A percentile compares a stretch with the other conserved stretches of the same genome.
Conservation (phyloP, 2,113 vertebrate genomes). For the Pelecanus crispus region DNA sequence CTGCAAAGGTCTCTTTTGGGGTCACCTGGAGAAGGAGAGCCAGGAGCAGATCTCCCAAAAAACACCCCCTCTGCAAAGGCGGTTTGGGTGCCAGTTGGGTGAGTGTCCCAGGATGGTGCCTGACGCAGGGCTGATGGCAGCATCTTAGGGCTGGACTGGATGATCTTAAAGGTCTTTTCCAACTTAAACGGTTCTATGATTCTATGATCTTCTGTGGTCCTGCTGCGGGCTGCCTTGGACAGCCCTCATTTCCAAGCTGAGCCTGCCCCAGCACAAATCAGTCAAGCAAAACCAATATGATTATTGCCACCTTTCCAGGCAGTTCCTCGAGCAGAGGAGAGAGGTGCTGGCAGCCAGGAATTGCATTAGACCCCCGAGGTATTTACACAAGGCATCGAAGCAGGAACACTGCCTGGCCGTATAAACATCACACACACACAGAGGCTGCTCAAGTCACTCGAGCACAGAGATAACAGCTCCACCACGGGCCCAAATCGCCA, state of each 20-base stretch:
- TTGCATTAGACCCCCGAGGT: neutral
- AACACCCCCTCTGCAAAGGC: neutral
- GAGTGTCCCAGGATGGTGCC: accelerated
- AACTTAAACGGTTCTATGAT: too few species aligned
- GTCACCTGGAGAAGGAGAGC: neutral
- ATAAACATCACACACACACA: neutral
- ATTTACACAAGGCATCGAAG: neutral
- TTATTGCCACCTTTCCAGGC: neutral
- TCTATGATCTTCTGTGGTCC: neutral
- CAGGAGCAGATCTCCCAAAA: neutral
- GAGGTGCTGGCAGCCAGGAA: neutral
- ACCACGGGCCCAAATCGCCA: accelerated
- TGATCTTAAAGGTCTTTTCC: too few species aligned
- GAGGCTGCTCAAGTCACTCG: neutral
- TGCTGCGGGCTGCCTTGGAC: neutral
- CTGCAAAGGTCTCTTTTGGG: neutral
- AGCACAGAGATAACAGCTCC: neutral
- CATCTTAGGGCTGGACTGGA: too few species aligned
- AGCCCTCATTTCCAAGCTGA: neutral
- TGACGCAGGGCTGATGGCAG: neutral
- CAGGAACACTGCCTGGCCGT: neutral
- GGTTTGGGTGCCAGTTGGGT: neutral
- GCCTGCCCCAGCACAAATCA: neutral
- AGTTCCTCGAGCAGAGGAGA: neutral
- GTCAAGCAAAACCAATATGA: neutral